Evolutionary conservation across 2,113 vertebrate species (phyloP).

Genomic region (Petromus typicus): DNA sequence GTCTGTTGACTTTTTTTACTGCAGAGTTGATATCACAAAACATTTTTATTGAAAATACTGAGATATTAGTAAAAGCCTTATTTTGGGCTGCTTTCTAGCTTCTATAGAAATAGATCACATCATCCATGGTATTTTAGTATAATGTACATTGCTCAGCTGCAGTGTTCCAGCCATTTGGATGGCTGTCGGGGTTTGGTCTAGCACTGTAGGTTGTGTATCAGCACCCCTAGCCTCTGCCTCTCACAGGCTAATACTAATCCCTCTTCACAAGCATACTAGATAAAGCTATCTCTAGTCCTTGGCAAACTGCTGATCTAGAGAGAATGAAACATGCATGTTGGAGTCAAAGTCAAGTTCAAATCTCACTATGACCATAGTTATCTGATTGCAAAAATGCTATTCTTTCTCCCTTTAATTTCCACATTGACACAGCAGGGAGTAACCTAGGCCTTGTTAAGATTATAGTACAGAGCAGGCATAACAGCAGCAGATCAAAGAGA

Average conservation of each 20-base stretch:
- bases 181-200: not conserved
- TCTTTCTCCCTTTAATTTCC: not conserved
- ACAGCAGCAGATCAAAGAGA: not conserved
- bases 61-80: not conserved
- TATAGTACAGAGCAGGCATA: not conserved
- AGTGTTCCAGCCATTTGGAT: not conserved
- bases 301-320: not conserved
- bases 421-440: not conserved
- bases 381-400: not conserved
- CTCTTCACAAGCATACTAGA: not conserved
- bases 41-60: not conserved
- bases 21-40: not conserved
- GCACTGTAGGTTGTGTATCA: fast-evolving
- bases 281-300: not conserved
- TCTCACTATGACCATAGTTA: not conserved
- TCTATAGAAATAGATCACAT: not conserved
- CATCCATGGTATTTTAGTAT: not conserved
- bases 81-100: not conserved
- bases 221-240: not conserved
- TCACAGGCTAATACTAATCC: not conserved
- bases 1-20: not conserved
- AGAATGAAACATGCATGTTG: not conserved
- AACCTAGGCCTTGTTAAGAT: not conserved
- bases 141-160: not conserved
- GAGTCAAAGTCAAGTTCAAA: not conserved